phyloP scores from a whole-genome alignment of 2,113 vertebrate genomes.

The Cheilinus undulatus region DNA sequence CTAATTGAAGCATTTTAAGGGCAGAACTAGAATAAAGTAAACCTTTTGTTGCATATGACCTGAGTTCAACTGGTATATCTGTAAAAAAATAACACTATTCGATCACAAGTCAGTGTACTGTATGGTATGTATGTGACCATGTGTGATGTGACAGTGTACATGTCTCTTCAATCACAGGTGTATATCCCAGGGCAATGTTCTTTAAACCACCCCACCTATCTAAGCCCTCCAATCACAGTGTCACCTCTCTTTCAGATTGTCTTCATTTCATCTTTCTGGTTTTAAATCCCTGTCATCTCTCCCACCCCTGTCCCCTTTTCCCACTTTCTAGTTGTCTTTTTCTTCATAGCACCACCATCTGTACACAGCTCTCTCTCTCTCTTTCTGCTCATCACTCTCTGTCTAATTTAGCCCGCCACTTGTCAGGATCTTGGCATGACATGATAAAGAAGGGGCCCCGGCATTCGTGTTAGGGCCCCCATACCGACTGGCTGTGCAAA shows the following conservation, averaged over 20 bases:
- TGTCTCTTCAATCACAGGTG: conserved; percentile 65
- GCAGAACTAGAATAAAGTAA: too few species aligned
- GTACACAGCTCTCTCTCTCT: conserved; percentile 15
- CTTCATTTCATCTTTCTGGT: conserved; percentile 53
- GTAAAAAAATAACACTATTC: neutral
- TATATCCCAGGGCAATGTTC: conserved; percentile 61
- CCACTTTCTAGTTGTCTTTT: neutral
- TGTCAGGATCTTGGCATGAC: conserved; percentile 69
- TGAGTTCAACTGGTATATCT: neutral
- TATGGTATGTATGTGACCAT: neutral
- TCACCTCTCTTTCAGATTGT: conserved; percentile 41
- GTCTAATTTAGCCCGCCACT: conserved; percentile 63
- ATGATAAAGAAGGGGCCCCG: conserved; percentile 56
- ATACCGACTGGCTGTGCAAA: conserved; percentile 52
- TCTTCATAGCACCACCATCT: conserved; percentile 13
- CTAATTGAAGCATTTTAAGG: too few species aligned
- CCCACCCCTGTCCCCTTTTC: neutral
- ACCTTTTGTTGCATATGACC: too few species aligned
- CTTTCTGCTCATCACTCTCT: conserved; percentile 48
- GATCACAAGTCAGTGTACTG: conserved; percentile 2
- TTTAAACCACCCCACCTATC: conserved; percentile 48
- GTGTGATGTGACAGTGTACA: conserved; percentile 36
- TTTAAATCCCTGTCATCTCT: conserved; percentile 52
- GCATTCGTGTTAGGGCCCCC: conserved; percentile 46
- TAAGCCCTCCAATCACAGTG: conserved; percentile 59